Conservation (phyloP, 1,140 invertebrate species). For the Olivierus martensii region DNA sequence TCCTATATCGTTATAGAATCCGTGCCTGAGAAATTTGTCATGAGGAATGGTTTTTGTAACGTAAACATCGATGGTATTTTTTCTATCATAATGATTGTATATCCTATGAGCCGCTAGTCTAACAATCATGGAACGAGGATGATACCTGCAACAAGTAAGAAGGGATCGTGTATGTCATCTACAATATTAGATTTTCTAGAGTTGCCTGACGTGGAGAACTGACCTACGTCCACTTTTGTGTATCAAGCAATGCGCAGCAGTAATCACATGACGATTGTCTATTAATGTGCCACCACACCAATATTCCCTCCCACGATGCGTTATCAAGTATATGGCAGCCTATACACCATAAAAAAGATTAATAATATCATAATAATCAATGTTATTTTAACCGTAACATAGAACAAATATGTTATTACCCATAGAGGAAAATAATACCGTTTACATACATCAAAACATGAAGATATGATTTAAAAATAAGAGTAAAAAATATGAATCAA, state of each 20-base stretch:
- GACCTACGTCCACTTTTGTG: slow-evolving; percentile 20
- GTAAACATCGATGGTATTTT: slow-evolving; percentile 16
- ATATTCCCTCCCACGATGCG: slow-evolving; percentile 28
- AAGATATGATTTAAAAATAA: no score
- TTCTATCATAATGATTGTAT: slow-evolving; percentile 14
- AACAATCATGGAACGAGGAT: slow-evolving; percentile 48
- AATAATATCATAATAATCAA: no score
- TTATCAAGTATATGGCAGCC: slow-evolving; percentile 22
- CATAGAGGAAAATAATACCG: no score
- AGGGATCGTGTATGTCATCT: not conserved
- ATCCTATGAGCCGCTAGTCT: slow-evolving; percentile 19
- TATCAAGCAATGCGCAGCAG: slow-evolving; percentile 50
- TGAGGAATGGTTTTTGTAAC: slow-evolving; percentile 15
- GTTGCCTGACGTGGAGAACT: not conserved
- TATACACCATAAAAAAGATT: not conserved
- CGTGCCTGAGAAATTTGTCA: slow-evolving; percentile 19
- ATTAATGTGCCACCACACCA: slow-evolving; percentile 51
- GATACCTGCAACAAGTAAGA: slow-evolving; percentile 39
- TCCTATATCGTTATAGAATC: slow-evolving; percentile 67
- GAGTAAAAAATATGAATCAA: no score
- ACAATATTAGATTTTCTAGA: not conserved
- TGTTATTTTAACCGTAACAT: no score
- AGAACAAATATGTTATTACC: no score
- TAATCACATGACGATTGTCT: slow-evolving; percentile 42
- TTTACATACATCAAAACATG: no score